Conservation (phyloP, 2,113 vertebrate species). For the Butorides virescens region DNA sequence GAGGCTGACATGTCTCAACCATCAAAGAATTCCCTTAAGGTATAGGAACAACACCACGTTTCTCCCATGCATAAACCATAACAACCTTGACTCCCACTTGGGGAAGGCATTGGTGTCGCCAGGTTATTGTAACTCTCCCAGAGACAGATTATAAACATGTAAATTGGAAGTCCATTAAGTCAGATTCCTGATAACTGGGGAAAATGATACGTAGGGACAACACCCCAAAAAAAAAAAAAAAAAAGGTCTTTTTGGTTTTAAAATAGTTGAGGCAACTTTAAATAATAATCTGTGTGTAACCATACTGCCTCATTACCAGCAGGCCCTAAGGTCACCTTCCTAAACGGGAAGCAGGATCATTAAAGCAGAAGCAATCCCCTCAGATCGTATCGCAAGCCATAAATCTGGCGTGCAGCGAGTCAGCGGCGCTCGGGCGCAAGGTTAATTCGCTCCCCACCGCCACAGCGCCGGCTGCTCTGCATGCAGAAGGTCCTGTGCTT, state of each 20-base stretch:
- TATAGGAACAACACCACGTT: fast-evolving
- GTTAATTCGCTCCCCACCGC: not conserved
- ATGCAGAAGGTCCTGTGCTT: fast-evolving
- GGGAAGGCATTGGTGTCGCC: not conserved
- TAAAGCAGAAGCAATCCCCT: not conserved
- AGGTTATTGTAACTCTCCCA: not conserved
- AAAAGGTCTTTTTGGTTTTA: not conserved
- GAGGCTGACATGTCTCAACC: not conserved
- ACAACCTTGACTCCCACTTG: not conserved
- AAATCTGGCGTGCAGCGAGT: not conserved
- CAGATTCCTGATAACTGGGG: not conserved
- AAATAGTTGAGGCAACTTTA: not conserved
- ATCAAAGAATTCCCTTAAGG: not conserved
- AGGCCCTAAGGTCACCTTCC: not conserved
- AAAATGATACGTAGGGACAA: not conserved
- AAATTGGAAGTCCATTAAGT: not conserved
- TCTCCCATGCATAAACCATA: not conserved
- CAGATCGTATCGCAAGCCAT: not conserved
- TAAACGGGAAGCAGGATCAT: not conserved
- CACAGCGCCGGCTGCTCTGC: fast-evolving
- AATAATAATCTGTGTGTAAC: not conserved
- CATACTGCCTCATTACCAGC: not conserved
- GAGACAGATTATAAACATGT: not conserved
- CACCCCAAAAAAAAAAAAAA: not conserved
- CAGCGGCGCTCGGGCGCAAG: not conserved